Evolutionary conservation across 2,888 invertebrate genomes (phyloP), one percentile per base, ranked within the genome.

Genomic region (Phortica okadai): DNA sequence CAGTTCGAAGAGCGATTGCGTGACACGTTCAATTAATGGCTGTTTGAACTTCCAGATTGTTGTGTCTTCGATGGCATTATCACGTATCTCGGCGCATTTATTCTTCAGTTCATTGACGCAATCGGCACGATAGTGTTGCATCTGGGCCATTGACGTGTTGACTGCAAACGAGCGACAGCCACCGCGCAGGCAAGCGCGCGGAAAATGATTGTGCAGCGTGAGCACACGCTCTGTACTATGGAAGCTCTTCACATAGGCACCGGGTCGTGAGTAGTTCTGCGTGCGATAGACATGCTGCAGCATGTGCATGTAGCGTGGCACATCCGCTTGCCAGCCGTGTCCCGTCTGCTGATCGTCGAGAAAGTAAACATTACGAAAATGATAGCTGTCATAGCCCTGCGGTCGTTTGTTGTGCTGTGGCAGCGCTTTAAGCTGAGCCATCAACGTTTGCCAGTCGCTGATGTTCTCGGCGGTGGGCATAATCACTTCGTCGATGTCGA

Each of bases 401-500:
- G 0, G 54, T 33, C 33, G 33, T 33, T 0, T 80, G 16, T 16
- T 44, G 45, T 21, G n/a, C 25, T 33, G 7, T n/a, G n/a, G 16
- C 1, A 16, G 14, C 5, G 16, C 6, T 8, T 11, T 41, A 3
- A 72, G n/a, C 8, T 25, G 16, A 8, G 16, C 96, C 14, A 86
- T 5, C 5, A 88, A 83, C 86, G 94, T 93, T 82, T 94, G 93
- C 83, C 86, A 86, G 59, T 75, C 82, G 66, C 77, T 80, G 1
- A 76, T 44, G 0, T 75, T 50, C 6, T 80, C 79, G 73, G 76
- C 14, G 0, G n/a, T 62, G 1, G 97, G 97, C 94, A 98, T 96
- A 82, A 98, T 97, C 75, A 97, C 95, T 92, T 98, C 98, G 92
- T 98, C 98, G 79, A 97, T 95, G 90, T 98, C 98, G 76, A 97